phyloP scores from a whole-genome alignment of 2,113 vertebrate genomes.

The Hippocampus comes region DNA sequence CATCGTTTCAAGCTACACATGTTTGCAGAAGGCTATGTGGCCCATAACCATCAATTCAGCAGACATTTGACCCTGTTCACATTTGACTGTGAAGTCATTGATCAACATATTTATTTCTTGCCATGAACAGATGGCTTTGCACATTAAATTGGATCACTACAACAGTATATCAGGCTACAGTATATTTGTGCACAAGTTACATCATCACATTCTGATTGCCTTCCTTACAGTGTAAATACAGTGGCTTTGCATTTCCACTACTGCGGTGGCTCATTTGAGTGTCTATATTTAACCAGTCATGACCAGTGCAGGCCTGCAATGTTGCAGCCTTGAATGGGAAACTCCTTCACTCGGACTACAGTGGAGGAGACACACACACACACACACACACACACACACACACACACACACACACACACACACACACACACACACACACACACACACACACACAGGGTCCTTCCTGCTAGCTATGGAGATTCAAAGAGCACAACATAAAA shows the following conservation, averaged over 20 bases:
- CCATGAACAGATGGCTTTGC: slow-evolving; percentile 12
- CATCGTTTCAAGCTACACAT: no score
- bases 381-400: no score
- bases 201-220: slow-evolving; percentile 14
- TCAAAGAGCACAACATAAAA: slow-evolving; percentile 19
- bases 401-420: neutral
- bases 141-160: slow-evolving; percentile 21
- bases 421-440: neutral
- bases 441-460: neutral
- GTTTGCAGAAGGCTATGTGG: neutral
- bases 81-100: neutral
- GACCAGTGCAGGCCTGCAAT: slow-evolving; percentile 5
- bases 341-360: neutral
- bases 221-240: slow-evolving; percentile 16
- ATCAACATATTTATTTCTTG: neutral
- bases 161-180: slow-evolving; percentile 24
- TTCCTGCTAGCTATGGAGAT: neutral
- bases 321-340: slow-evolving; percentile 53
- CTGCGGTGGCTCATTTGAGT: slow-evolving; percentile 12
- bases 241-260: slow-evolving; percentile 47
- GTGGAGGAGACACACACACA: neutral
- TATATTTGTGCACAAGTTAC: slow-evolving; percentile 27
- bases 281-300: slow-evolving; percentile 57
- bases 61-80: neutral
- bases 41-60: neutral